Evolutionary conservation across 1,140 invertebrate species (phyloP), one percentile per base, ranked within the genome.

Genomic region (Berghia stephanieae): DNA sequence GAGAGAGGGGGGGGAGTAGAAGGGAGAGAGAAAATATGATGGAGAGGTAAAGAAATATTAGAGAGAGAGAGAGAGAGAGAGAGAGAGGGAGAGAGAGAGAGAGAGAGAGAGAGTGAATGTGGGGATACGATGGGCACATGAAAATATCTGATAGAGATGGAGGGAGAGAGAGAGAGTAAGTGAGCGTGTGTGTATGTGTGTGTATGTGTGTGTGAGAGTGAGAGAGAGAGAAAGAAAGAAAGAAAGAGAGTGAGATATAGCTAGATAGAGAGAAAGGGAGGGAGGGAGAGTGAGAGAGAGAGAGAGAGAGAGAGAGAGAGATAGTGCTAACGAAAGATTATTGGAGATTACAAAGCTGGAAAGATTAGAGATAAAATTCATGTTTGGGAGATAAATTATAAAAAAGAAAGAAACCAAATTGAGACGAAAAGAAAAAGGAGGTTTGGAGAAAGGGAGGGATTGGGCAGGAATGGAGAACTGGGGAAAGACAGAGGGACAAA

Each of bases 301-400:
- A 63, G 57, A 63, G 6, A 63, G 57, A 63, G 57, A 63, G 57
- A 63, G 57, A 63, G 57, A 63, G 57, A 63, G 57, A 63, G 57
- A 63, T n/a, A 63, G 57, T 27, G 57, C 24, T n/a, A 63, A 34
- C 24, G 57, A 63, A 34, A 63, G 34, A 27, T n/a, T 27, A 31
- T 27, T n/a, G 34, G 21, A 60, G 55, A 21, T 8, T 6, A 21
- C 24, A 31, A 21, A 21, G 34, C n/a, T 27, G 5, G 21, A 21
- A 60, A 31, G 21, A 31, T 8, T n/a, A 60, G 55, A 21, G 55
- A 21, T 8, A 21, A 31, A 60, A 31, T 8, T 4, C 8, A 31
- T 27, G 55, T 8, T 8, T 8, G 55, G 34, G 5, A 21, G 21
- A 4, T n/a, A 60, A 31, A 21, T 8, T 8, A 31, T 27, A 31